These are phyloP conservation scores for Neoascia interrupta DNA, from an alignment of 2,888 invertebrate genomes.

Conservation along the genomic window DNA sequence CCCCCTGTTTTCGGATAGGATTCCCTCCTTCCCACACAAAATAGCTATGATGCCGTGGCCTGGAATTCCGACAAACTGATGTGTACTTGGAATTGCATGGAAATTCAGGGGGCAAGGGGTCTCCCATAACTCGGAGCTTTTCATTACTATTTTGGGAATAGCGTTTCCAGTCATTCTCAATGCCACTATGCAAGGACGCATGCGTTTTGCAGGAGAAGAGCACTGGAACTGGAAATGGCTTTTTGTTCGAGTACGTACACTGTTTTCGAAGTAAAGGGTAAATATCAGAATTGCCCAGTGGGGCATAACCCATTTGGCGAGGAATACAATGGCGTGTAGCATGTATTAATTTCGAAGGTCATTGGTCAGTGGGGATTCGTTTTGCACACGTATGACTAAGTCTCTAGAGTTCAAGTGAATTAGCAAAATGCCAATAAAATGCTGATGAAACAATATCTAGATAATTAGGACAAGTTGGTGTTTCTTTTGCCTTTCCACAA, in stretches of 20 bases:
- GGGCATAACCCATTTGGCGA: slow-evolving; percentile 8
- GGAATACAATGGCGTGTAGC: neutral
- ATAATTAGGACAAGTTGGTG: no score
- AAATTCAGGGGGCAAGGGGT: slow-evolving; percentile 39
- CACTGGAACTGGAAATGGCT: slow-evolving; percentile 46
- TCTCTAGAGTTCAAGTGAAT: no score
- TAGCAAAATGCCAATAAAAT: no score
- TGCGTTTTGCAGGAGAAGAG: slow-evolving; percentile 23
- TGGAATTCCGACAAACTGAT: slow-evolving; percentile 34
- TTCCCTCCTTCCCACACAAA: slow-evolving; percentile 5
- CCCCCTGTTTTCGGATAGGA: slow-evolving; percentile 11
- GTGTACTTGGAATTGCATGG: slow-evolving; percentile 39
- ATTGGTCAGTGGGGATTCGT: neutral
- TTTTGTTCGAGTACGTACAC: slow-evolving; percentile 28
- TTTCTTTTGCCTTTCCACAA: no score
- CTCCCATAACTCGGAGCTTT: slow-evolving; percentile 24
- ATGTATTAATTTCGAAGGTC: neutral
- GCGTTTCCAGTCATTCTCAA: slow-evolving; percentile 8
- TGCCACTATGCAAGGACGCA: slow-evolving; percentile 32
- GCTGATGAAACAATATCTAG: no score
- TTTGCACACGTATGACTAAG: neutral
- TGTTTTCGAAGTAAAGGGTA: slow-evolving; percentile 42
- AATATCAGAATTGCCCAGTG: slow-evolving; percentile 41
- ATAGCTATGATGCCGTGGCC: slow-evolving; percentile 47
- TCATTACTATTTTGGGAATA: slow-evolving; percentile 22